phyloP scores from a whole-genome alignment of 2,888 invertebrate genomes.

The Sialis fuliginosa region DNA sequence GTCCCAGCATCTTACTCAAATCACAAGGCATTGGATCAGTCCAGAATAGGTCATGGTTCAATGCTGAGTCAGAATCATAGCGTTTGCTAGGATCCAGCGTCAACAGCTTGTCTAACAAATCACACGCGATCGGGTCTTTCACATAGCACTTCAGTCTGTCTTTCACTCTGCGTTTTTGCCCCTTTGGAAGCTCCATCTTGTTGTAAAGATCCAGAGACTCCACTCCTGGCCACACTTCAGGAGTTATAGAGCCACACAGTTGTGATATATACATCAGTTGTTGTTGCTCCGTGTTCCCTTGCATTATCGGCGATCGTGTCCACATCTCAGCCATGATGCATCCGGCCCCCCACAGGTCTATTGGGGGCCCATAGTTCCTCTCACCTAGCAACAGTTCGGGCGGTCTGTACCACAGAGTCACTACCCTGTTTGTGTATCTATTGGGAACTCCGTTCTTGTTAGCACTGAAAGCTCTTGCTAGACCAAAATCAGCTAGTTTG shows the following conservation, averaged over 20 bases:
- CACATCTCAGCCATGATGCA: constrained; percentile 99
- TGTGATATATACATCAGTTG: constrained; percentile 90
- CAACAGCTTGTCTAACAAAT: constrained; percentile 78
- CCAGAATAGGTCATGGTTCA: constrained; percentile 99
- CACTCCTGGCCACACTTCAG: constrained; percentile 87
- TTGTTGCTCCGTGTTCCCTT: constrained; percentile 92
- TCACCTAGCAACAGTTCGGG: constrained; percentile 59
- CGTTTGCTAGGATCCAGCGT: constrained; percentile 83
- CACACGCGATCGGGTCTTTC: constrained; percentile 81
- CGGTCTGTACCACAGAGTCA: constrained; percentile 87
- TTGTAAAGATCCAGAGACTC: constrained; percentile 75
- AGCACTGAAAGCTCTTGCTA: constrained; percentile 84
- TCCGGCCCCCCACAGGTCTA: constrained; percentile 95
- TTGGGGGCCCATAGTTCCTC: constrained; percentile 89
- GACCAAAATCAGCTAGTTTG: constrained; percentile 94
- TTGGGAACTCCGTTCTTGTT: constrained; percentile 72
- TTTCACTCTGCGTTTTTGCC: constrained; percentile 71
- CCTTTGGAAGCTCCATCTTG: constrained; percentile 73
- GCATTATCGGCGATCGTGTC: constrained; percentile 89
- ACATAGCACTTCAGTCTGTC: constrained; percentile 78
- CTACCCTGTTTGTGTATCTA: constrained; percentile 94
- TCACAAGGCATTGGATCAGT: constrained; percentile 92
- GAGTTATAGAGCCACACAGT: constrained; percentile 88
- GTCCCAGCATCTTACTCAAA: constrained; percentile 78
- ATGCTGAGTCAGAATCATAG: constrained; percentile 74